phyloP scores from a whole-genome alignment of 1,140 invertebrate species.

The Pollicipes pollicipes region DNA sequence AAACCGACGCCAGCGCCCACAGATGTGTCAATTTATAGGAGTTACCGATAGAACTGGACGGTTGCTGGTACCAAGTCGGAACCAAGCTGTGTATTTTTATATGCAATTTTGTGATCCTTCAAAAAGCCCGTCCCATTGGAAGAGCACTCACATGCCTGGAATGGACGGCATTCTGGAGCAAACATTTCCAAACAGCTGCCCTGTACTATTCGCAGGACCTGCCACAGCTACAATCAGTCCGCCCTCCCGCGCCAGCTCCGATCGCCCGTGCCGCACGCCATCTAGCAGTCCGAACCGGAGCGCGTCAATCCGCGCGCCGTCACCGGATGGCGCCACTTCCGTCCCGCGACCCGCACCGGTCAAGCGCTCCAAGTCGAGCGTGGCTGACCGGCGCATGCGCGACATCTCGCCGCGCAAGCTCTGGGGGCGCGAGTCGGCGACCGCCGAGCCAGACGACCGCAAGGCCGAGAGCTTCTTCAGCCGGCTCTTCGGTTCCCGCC shows the following conservation, averaged over 20 bases:
- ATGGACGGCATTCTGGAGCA: no score
- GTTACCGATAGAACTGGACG: no score
- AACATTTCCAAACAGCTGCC: no score
- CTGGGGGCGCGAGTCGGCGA: not conserved
- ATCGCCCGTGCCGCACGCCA: not conserved
- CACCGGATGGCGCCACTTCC: not conserved
- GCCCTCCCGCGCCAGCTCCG: not conserved
- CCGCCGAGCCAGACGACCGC: not conserved
- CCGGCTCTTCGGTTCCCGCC: not conserved
- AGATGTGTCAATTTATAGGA: no score
- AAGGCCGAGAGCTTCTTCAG: not conserved
- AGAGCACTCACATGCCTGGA: no score
- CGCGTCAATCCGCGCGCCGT: not conserved
- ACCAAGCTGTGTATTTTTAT: no score
- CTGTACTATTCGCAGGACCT: not conserved
- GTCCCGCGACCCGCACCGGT: not conserved
- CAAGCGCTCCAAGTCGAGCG: not conserved
- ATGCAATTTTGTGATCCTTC: no score
- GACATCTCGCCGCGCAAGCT: not conserved
- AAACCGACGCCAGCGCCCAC: no score
- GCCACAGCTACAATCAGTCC: no score
- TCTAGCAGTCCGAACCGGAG: not conserved
- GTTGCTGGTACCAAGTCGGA: no score
- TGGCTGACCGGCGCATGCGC: not conserved
- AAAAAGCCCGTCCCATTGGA: no score